Evolutionary conservation across 2,113 vertebrate species (phyloP).

Genomic region (Lontra canadensis): DNA sequence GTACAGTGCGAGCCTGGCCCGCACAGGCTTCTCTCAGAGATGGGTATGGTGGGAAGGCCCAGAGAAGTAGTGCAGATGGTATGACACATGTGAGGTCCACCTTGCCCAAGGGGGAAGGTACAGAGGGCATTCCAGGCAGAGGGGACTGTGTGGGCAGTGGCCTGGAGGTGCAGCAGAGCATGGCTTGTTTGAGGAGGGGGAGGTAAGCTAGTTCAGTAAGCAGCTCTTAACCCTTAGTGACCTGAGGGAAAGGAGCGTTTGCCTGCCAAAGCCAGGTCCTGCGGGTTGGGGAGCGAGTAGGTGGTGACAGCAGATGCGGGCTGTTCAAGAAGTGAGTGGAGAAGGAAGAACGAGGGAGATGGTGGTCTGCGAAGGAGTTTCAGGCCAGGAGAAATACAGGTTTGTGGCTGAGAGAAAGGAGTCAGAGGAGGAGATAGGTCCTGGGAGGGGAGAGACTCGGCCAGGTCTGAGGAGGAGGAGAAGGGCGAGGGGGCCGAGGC

Average conservation of each 20-base stretch:
- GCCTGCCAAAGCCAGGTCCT: not conserved
- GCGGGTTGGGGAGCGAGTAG: not conserved
- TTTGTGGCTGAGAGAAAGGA: not conserved
- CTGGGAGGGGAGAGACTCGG: not conserved
- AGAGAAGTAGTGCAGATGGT: too few species aligned
- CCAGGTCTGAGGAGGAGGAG: not conserved
- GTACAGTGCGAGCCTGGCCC: fast-evolving
- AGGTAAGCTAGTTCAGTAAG: not conserved
- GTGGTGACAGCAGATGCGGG: not conserved
- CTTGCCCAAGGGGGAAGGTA: not conserved
- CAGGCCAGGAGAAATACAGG: not conserved
- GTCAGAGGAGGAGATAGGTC: not conserved
- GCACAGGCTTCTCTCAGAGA: not conserved
- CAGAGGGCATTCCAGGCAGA: not conserved
- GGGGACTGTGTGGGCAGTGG: not conserved
- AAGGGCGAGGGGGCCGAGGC: too few species aligned
- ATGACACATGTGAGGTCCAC: fast-evolving
- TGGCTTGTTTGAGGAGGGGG: not conserved
- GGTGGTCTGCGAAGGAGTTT: not conserved
- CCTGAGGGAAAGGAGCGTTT: not conserved
- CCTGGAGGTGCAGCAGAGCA: not conserved
- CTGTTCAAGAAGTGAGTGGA: fast-evolving
- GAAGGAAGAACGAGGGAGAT: not conserved
- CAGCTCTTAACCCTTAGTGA: not conserved
- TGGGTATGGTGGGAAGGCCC: fast-evolving